phyloP scores from a whole-genome alignment of 1,140 invertebrate genomes.

The Leptopilina boulardi region DNA sequence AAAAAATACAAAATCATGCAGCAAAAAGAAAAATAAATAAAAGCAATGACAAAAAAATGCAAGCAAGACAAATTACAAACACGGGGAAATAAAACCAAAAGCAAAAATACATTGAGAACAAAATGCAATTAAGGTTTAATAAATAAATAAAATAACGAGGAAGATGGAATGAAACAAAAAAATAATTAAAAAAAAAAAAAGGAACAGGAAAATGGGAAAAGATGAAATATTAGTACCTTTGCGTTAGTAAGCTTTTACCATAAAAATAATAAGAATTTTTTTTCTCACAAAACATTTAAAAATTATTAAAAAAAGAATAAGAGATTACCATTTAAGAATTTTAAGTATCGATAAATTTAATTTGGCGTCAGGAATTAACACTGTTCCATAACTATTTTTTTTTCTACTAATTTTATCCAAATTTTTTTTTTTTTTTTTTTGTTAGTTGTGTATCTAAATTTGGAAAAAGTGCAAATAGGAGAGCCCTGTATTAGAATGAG shows the following conservation, averaged over 20 bases:
- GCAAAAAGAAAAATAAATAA: no score
- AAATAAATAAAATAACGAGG: conserved; percentile 52
- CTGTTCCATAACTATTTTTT: conserved; percentile 62
- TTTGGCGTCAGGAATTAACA: conserved; percentile 65
- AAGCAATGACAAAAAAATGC: background rate
- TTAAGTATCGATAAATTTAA: conserved; percentile 24
- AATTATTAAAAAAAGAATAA: background rate
- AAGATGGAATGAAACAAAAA: conserved; percentile 39
- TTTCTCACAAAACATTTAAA: no score
- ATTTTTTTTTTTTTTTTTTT: background rate
- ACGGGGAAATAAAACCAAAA: conserved; percentile 1
- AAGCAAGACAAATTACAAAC: conserved; percentile 37
- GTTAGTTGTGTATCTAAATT: background rate
- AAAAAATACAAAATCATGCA: conserved; percentile 1
- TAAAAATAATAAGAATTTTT: background rate
- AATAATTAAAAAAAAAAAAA: conserved; percentile 45
- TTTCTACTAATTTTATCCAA: conserved; percentile 15
- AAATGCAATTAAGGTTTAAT: background rate
- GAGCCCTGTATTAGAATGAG: background rate
- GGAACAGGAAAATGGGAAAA: conserved; percentile 34
- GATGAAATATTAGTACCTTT: conserved; percentile 55
- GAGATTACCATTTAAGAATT: background rate
- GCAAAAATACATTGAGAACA: background rate
- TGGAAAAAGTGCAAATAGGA: background rate
- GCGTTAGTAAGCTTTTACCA: conserved; percentile 41